A percentile compares a stretch with the other conserved stretches of the same genome.
phyloP scores from a whole-genome alignment of 2,797 vertebrate species.

The Delichon dasypus region DNA sequence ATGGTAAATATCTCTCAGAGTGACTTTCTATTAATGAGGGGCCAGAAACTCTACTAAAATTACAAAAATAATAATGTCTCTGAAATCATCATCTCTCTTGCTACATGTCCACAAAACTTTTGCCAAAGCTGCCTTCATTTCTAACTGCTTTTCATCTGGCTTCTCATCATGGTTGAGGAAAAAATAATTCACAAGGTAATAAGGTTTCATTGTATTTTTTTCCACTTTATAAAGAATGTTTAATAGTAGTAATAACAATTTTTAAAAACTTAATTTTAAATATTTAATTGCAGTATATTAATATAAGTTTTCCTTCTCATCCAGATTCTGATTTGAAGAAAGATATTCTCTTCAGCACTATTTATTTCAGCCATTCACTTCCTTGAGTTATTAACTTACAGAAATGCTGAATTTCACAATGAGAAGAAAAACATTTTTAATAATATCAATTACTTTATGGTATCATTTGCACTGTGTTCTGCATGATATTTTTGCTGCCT shows the following conservation, averaged over 20 bases:
- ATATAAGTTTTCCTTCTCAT: neutral
- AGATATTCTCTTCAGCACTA: neutral
- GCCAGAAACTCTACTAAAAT: neutral
- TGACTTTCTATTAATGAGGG: neutral
- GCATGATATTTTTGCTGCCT: neutral
- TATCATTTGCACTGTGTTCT: neutral
- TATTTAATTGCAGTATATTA: neutral
- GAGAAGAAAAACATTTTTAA: neutral
- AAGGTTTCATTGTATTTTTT: rapidly evolving
- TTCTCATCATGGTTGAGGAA: neutral
- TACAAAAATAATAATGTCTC: neutral
- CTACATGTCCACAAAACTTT: neutral
- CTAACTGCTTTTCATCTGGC: neutral
- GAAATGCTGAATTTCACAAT: slow-evolving; percentile 4
- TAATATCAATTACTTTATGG: neutral
- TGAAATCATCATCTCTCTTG: neutral
- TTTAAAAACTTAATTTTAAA: too few species aligned
- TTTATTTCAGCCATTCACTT: neutral
- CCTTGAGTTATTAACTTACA: neutral
- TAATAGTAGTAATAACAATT: neutral
- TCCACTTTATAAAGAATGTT: neutral
- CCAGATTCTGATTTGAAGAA: neutral
- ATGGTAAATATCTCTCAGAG: neutral
- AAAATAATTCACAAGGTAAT: neutral
- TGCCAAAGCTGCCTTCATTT: neutral